phyloP scores from a whole-genome alignment of 53 echinoderm and acorn worm species.

The Echinarachnius parma region DNA sequence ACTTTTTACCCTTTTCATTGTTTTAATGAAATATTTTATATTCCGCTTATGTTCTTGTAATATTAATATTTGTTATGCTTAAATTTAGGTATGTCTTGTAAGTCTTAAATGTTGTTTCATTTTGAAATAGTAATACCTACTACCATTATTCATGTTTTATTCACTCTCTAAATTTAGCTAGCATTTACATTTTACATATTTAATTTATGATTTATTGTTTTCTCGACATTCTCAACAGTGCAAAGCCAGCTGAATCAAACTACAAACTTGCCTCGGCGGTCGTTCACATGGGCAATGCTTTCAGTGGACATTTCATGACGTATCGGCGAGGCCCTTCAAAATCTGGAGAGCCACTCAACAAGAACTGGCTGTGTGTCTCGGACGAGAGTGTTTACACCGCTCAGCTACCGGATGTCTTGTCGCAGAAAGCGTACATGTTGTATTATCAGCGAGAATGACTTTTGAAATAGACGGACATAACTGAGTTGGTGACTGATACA shows the following conservation, averaged over 20 bases:
- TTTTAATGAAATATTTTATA: too few relatives aligned
- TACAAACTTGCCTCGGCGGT: constrained; percentile 83
- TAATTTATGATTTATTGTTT: not conserved
- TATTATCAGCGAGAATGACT: constrained; percentile 81
- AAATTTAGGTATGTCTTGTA: too few relatives aligned
- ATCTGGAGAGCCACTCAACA: constrained; percentile 47
- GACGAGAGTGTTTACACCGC: constrained; percentile 80
- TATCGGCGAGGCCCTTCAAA: constrained; percentile 74
- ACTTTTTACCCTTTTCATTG: too few relatives aligned
- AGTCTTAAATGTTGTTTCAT: too few relatives aligned
- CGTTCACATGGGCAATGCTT: constrained; percentile 90
- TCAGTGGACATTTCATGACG: constrained; percentile 89
- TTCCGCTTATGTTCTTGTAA: too few relatives aligned
- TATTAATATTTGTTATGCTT: too few relatives aligned
- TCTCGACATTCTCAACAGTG: constrained; percentile 44
- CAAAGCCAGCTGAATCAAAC: constrained; percentile 36
- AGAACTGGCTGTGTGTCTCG: constrained; percentile 84
- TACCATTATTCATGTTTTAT: too few relatives aligned
- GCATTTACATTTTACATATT: too few relatives aligned
- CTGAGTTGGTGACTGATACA: too few relatives aligned
- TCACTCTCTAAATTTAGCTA: too few relatives aligned
- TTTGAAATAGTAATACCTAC: too few relatives aligned
- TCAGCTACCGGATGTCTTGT: constrained; percentile 61
- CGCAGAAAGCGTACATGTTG: constrained; percentile 95
- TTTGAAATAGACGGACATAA: too few relatives aligned